Base-by-base conservation (phyloP, 2,888 invertebrate species). In the Fabriciana adippe region DNA sequence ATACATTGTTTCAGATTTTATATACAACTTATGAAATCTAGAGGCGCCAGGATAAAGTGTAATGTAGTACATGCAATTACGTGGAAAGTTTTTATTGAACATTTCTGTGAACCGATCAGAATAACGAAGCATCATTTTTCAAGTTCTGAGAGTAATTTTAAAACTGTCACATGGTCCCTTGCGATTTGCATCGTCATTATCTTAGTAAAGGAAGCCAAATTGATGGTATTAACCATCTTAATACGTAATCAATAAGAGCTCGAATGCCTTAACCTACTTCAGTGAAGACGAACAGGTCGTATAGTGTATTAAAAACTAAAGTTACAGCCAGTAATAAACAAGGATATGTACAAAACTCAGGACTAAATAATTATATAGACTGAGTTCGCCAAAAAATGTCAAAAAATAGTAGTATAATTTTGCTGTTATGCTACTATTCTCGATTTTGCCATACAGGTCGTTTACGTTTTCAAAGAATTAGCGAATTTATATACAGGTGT, bases 161-260 rank as follows among this genome's bases (percentile, higher is more conserved):
- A 78, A 82, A 80, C 82, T 85, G 84, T 84, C 85, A 81, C 79
- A 81, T 76, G 80, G 75, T 76, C 62, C 72, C 76, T 77, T 72
- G 69, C 76, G 78, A 82, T 79, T 81, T 77, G 69, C 64, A 73
- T 74, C 79, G 76, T 81, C 78, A 81, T 81, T 82, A 81, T 72
- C 48, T 47, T 51, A 31, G 51, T 50, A 16, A 59, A 45, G 57
- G 66, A 60, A 51, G 56, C 31, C 13, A 62, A 50, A 51, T 18
- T 16, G 31, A 70, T 53, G 59, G 66, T 45, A 73, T 72, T 72
- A 57, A 68, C n/a, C 14, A 55, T 76, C 65, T 69, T 73, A 75
- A 47, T 6, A 1, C 26, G 3, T 45, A 31, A 47, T 11, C 6
- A n/a, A 51, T 70, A 74, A 71, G 63, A 69, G 11, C 55, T 64